phyloP scores from a whole-genome alignment of 2,888 invertebrate species.

The Cryptus viduatorius region DNA sequence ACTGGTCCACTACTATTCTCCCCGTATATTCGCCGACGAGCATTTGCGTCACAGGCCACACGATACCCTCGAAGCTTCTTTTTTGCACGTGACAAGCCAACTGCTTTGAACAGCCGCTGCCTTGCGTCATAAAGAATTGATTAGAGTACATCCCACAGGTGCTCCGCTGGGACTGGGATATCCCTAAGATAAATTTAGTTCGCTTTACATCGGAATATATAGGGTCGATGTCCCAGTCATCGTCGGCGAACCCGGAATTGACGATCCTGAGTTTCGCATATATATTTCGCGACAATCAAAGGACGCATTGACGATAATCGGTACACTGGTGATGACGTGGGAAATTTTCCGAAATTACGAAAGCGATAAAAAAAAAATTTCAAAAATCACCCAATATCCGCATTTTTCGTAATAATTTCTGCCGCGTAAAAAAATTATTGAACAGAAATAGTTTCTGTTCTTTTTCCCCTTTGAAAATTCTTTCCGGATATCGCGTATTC shows the following conservation, averaged over 20 bases:
- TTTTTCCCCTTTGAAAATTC: background rate
- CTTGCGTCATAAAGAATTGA: conserved; percentile 54
- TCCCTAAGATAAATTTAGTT: background rate
- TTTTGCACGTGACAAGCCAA: conserved; percentile 12
- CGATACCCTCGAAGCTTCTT: background rate
- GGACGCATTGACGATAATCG: too few relatives aligned
- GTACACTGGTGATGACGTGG: too few relatives aligned
- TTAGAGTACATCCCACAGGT: conserved; percentile 24
- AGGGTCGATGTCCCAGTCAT: too few relatives aligned
- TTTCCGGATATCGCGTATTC: too few relatives aligned
- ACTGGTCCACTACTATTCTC: background rate
- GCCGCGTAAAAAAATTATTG: background rate
- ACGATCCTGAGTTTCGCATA: too few relatives aligned
- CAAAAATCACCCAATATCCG: background rate
- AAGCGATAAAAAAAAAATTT: background rate
- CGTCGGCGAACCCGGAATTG: too few relatives aligned
- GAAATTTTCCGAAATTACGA: too few relatives aligned
- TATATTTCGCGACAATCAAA: too few relatives aligned
- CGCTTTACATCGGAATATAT: background rate
- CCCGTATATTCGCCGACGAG: conserved; percentile 22
- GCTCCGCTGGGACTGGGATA: background rate
- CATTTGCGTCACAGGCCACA: conserved; percentile 50
- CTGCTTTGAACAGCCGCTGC: conserved; percentile 40
- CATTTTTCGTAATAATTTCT: background rate
- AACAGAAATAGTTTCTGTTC: background rate